Conservation (phyloP, 2,797 vertebrate genomes). For the Coracias cyanogaster region DNA sequence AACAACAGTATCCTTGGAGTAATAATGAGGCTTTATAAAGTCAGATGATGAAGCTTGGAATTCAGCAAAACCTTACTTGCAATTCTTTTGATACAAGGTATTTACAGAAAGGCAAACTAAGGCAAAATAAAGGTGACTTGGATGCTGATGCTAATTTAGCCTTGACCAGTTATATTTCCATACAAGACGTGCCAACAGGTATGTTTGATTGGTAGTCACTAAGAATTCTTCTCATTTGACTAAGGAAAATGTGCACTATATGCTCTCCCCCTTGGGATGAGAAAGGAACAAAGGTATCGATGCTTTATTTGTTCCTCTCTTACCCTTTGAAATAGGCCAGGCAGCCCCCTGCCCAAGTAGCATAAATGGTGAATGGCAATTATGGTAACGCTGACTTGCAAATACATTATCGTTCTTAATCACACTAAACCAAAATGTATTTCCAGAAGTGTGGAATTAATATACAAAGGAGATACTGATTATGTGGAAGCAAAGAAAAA, state of each 20-base stretch:
- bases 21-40: background rate
- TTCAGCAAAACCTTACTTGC: background rate
- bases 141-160: background rate
- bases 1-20: background rate
- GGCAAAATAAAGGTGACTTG: background rate
- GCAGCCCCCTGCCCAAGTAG: background rate
- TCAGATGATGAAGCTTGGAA: background rate
- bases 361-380: background rate
- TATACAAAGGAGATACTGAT: background rate
- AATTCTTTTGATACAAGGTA: background rate
- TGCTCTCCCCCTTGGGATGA: background rate
- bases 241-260: background rate
- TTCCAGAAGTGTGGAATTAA: background rate
- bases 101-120: background rate
- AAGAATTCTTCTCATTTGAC: background rate
- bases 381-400: background rate
- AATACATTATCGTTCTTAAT: background rate
- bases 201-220: background rate
- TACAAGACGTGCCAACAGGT: background rate
- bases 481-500: background rate
- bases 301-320: background rate
- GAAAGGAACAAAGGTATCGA: background rate
- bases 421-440: background rate
- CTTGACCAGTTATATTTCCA: background rate
- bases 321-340: background rate